phyloP scores from a whole-genome alignment of 2,888 invertebrate genomes.

The Mycalesis mineus region DNA sequence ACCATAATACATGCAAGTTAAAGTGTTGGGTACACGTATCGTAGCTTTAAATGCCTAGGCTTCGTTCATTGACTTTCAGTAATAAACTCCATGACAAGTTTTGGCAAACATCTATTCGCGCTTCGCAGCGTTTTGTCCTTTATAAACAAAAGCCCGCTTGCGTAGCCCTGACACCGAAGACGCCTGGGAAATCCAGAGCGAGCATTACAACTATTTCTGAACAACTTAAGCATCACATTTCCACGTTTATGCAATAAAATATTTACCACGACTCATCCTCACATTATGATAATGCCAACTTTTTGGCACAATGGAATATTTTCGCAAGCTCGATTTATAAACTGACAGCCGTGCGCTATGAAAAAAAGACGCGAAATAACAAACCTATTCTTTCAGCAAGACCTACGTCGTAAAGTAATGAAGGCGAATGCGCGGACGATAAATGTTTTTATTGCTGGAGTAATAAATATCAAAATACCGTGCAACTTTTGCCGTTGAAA shows the following conservation, averaged over 20 bases:
- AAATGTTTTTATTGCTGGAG: slow-evolving; percentile 8
- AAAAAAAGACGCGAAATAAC: slow-evolving; percentile 9
- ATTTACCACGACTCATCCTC: neutral
- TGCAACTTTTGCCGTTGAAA: neutral
- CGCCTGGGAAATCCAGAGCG: too few species aligned
- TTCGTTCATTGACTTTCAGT: too few species aligned
- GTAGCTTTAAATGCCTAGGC: too few species aligned
- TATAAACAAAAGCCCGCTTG: too few species aligned
- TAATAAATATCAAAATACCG: slow-evolving; percentile 11
- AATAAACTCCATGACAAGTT: too few species aligned
- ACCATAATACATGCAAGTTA: too few species aligned
- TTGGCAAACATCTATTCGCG: too few species aligned
- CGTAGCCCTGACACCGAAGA: too few species aligned
- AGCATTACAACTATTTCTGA: neutral
- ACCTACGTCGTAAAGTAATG: slow-evolving; percentile 20
- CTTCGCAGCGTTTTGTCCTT: too few species aligned
- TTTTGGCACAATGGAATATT: slow-evolving; percentile 9
- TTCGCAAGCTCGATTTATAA: slow-evolving; percentile 9
- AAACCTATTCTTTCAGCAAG: slow-evolving; percentile 17
- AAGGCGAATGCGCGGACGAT: slow-evolving; percentile 2
- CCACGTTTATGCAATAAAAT: neutral
- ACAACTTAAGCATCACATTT: neutral
- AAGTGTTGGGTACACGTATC: too few species aligned
- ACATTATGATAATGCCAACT: neutral
- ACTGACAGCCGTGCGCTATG: slow-evolving; percentile 14